Percentiles rank a stretch among this genome's conserved stretches.
These are phyloP conservation scores for Apeltes quadracus DNA, from an alignment of 2,113 vertebrate genomes.

Conservation along the genomic window DNA sequence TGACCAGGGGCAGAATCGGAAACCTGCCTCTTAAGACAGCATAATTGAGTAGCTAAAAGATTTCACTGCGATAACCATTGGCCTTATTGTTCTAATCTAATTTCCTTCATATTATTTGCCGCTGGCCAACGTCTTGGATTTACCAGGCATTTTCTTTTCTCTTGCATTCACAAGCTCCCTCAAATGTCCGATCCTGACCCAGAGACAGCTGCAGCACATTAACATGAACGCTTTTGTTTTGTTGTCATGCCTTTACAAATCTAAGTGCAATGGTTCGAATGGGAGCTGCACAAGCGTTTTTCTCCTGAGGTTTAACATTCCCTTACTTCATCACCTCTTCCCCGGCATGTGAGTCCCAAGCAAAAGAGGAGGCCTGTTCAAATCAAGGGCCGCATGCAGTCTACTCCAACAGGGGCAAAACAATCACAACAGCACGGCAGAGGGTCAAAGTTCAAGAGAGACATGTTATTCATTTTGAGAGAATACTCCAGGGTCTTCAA, in stretches of 20 bases:
- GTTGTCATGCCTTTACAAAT: slow-evolving; percentile 22
- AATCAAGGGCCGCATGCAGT: slow-evolving; percentile 73
- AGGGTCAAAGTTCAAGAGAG: slow-evolving; percentile 73
- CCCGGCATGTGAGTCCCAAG: slow-evolving; percentile 31
- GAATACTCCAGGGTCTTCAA: slow-evolving; percentile 52
- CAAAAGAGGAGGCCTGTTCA: slow-evolving; percentile 54
- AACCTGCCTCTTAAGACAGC: slow-evolving; percentile 25
- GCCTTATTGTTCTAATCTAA: slow-evolving; percentile 66
- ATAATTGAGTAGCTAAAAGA: slow-evolving; percentile 62
- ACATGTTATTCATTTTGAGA: slow-evolving; percentile 71
- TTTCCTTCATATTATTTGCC: slow-evolving; percentile 62
- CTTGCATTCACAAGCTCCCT: slow-evolving; percentile 24
- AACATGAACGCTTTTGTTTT: slow-evolving; percentile 27
- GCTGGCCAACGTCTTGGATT: slow-evolving; percentile 16
- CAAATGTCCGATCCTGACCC: slow-evolving; percentile 15
- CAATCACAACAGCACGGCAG: slow-evolving; percentile 60
- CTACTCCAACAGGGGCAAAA: slow-evolving; percentile 67
- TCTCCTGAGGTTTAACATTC: slow-evolving; percentile 45
- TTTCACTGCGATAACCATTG: slow-evolving; percentile 35
- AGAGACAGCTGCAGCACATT: slow-evolving; percentile 14
- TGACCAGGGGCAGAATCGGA: slow-evolving; percentile 40
- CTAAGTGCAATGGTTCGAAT: slow-evolving; percentile 19
- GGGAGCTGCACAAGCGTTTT: slow-evolving; percentile 27
- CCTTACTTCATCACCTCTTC: slow-evolving; percentile 40
- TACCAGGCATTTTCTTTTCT: slow-evolving; percentile 29